Conservation (phyloP, 2,113 vertebrate species). For the Neodon shergylaensis region DNA sequence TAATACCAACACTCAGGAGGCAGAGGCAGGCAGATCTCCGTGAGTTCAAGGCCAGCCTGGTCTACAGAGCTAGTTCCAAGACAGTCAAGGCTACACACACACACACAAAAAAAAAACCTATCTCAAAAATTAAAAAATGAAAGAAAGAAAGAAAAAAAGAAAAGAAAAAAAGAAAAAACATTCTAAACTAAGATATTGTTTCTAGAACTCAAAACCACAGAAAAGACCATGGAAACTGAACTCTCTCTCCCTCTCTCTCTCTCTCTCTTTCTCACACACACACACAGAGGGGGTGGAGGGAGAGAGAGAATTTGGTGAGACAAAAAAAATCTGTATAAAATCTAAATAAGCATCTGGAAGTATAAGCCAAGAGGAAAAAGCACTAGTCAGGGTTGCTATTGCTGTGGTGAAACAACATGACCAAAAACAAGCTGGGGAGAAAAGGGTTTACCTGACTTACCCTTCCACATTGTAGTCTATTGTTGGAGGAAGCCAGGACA, state of each 20-base stretch:
- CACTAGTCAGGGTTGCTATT: background rate
- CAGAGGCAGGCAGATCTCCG: background rate
- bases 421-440: background rate
- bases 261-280: too few species aligned
- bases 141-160: too few species aligned
- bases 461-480: background rate
- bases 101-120: too few species aligned
- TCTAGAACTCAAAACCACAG: background rate
- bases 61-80: background rate
- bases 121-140: too few species aligned
- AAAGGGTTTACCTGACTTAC: too few species aligned
- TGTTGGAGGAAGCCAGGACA: background rate
- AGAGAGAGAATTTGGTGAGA: too few species aligned
- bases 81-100: too few species aligned
- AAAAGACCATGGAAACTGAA: background rate
- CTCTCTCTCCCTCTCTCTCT: too few species aligned
- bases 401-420: background rate
- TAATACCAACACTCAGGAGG: background rate
- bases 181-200: too few species aligned
- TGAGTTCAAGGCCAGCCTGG: background rate
- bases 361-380: background rate
- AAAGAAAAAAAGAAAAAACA: too few species aligned
- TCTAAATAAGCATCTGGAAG: background rate
- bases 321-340: background rate
- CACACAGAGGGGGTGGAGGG: too few species aligned